Conservation (phyloP, 2,888 invertebrate genomes). For the Caenorhabditis sulstoni region DNA sequence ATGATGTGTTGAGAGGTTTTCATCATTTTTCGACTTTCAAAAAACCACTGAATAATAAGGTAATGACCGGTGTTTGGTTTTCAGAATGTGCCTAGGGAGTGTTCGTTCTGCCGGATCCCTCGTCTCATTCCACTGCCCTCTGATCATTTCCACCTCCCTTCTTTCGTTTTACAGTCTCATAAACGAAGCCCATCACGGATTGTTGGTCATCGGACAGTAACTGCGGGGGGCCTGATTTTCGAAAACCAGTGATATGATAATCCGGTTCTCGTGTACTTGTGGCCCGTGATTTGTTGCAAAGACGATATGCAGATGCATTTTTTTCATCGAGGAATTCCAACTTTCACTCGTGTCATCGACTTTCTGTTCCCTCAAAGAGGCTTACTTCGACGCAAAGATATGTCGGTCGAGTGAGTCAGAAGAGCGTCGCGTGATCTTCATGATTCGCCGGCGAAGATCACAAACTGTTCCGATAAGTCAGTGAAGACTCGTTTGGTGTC, state of each 20-base stretch:
- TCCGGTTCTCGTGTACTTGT: conserved; percentile 29
- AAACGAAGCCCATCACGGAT: conserved; percentile 29
- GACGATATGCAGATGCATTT: not conserved
- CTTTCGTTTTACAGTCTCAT: conserved; percentile 47
- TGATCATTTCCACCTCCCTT: conserved; percentile 34
- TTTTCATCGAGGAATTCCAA: too few species aligned
- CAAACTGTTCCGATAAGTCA: conserved; percentile 38
- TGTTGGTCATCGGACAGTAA: conserved; percentile 33
- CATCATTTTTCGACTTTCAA: too few species aligned
- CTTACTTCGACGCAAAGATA: conserved; percentile 8
- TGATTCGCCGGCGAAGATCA: conserved; percentile 18
- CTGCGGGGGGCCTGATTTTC: conserved; percentile 4
- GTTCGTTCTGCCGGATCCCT: not conserved
- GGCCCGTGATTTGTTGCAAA: conserved; percentile 16
- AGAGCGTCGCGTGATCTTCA: conserved; percentile 28
- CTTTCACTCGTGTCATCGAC: too few species aligned
- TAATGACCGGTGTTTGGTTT: too few species aligned
- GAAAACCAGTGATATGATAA: conserved; percentile 44
- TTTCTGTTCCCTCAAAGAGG: conserved; percentile 26
- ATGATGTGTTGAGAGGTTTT: too few species aligned
- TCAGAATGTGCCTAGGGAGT: not conserved
- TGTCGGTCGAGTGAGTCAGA: not conserved
- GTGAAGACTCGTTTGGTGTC: conserved; percentile 30
- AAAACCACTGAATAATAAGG: too few species aligned
- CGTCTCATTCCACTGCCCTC: not conserved